Percentiles rank a stretch among this genome's conserved stretches.
These are phyloP conservation scores for Colossoma macropomum DNA, from an alignment of 2,113 vertebrate genomes.

Conservation along the genomic window DNA sequence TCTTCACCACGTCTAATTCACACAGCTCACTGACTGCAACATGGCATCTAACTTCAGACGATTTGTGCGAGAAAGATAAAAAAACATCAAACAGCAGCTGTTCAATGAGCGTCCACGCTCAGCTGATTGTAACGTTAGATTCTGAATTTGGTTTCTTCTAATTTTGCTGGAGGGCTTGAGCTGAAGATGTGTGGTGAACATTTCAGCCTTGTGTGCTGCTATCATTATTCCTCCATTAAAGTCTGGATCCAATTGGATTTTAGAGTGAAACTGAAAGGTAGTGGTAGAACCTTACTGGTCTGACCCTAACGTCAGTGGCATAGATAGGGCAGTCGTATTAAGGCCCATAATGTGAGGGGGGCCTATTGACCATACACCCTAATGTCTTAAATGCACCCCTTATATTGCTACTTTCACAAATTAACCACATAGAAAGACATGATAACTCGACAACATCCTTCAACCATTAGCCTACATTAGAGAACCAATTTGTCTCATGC, in stretches of 20 bases:
- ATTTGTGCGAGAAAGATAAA: neutral
- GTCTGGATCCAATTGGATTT: neutral
- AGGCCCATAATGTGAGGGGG: neutral
- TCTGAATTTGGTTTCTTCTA: neutral
- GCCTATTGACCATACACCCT: too few relatives aligned
- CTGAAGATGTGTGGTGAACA: neutral
- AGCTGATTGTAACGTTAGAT: neutral
- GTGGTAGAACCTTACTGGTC: too few relatives aligned
- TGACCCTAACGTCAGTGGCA: too few relatives aligned
- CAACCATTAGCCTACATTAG: too few relatives aligned
- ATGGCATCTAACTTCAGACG: neutral
- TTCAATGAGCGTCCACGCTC: neutral
- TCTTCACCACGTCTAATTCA: constrained; percentile 1
- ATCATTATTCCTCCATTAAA: neutral
- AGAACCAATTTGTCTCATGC: too few relatives aligned
- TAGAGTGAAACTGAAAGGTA: neutral
- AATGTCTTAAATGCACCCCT: too few relatives aligned
- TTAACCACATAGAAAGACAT: too few relatives aligned
- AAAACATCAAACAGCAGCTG: neutral
- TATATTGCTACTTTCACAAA: too few relatives aligned
- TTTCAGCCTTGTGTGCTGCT: neutral
- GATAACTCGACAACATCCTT: too few relatives aligned
- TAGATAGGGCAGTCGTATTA: neutral
- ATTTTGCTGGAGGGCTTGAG: constrained; percentile 1
- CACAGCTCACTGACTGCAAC: constrained; percentile 41